A percentile compares a stretch with the other conserved stretches of the same genome.
Conservation (phyloP, 2,113 vertebrate genomes). For the Amphilophus citrinellus region DNA sequence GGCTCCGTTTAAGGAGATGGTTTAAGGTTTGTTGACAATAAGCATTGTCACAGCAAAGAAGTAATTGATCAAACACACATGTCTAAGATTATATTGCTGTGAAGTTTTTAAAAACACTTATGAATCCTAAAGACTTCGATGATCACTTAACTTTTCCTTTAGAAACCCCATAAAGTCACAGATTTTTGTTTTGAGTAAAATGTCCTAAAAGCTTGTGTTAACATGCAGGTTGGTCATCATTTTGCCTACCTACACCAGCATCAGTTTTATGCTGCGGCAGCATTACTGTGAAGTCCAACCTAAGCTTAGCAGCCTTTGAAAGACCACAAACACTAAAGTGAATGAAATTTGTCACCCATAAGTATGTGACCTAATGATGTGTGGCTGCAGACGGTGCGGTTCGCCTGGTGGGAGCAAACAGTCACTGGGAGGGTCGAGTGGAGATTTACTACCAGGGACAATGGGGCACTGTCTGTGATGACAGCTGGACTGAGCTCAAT, state of each 20-base stretch:
- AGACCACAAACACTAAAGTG: neutral
- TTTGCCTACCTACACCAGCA: no score
- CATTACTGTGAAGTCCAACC: neutral
- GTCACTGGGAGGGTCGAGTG: constrained; percentile 72
- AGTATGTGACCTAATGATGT: neutral
- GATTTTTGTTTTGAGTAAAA: neutral
- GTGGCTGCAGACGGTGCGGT: constrained; percentile 73
- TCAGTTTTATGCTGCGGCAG: neutral
- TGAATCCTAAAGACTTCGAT: neutral
- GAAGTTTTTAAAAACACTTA: no score
- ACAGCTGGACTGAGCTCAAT: constrained; percentile 73
- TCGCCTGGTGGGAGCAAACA: constrained; percentile 73
- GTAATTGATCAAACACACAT: no score
- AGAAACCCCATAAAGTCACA: neutral
- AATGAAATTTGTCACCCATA: neutral
- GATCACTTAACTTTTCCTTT: neutral
- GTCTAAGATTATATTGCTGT: neutral
- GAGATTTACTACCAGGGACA: constrained; percentile 75
- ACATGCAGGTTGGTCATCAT: neutral
- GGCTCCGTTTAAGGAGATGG: no score
- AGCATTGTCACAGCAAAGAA: no score
- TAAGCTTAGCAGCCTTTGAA: neutral
- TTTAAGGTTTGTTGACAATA: no score
- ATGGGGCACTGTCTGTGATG: constrained; percentile 83
- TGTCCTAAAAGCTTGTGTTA: neutral